Evolutionary conservation across 2,888 invertebrate species (phyloP).

Genomic region (Noctua fimbriata): DNA sequence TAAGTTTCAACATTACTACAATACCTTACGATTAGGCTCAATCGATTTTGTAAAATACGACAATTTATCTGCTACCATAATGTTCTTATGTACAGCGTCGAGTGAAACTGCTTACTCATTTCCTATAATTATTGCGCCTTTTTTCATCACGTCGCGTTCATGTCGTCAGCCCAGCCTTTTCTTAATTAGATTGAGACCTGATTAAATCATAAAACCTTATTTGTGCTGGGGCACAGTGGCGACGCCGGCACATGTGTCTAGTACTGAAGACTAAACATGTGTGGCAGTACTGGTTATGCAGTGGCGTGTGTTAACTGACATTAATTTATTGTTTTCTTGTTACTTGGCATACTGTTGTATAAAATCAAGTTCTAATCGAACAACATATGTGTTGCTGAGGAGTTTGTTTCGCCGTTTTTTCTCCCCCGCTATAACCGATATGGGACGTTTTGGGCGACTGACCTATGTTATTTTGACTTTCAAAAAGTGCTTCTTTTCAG

Average conservation of each 20-base stretch:
- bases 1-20: conserved; percentile 5
- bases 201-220: conserved; percentile 10
- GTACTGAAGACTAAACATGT: not conserved
- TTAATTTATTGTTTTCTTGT: not conserved
- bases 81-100: not conserved
- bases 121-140: conserved; percentile 13
- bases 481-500: not conserved
- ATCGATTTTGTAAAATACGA: conserved; percentile 13
- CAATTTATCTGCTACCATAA: not conserved
- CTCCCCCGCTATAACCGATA: not conserved
- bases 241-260: not conserved
- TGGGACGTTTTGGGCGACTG: not conserved
- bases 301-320: not conserved
- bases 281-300: not conserved
- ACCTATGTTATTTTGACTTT: not conserved
- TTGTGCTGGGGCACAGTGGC: not conserved
- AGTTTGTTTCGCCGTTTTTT: not conserved
- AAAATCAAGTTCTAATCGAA: not conserved
- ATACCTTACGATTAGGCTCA: not conserved
- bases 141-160: not conserved
- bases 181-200: not conserved
- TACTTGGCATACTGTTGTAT: not conserved
- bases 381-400: not conserved
- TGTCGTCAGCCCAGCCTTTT: not conserved
- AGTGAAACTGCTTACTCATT: conserved; percentile 34